Evolutionary conservation across 2,113 vertebrate species (phyloP), one percentile per base, ranked within the genome.

Genomic region (Hydropotes inermis): DNA sequence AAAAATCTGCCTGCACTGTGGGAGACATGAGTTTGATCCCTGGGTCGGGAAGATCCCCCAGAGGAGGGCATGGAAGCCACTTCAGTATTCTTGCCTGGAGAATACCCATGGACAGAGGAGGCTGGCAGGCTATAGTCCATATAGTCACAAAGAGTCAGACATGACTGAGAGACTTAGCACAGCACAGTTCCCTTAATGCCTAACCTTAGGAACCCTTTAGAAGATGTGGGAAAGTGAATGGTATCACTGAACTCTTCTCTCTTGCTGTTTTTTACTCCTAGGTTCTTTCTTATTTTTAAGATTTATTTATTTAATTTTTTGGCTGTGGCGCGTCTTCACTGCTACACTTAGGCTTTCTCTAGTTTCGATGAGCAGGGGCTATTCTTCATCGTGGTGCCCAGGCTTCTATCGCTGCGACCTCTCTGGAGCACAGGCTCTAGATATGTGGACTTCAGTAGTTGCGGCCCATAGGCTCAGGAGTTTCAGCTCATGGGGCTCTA

Each of bases 211-310:
- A 83, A 81, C 19, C 1, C 43, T 45, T 87, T 58, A 50, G 30
- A 28, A 92, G 74, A 14, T 11, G 1, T 39, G 30, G 10, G 61
- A 58, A 87, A 3, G 28, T 81, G 87, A 90, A 36, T 10, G 10
- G 36, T 84, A 9, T 82, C 39, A 25, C 25, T 85, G 60, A 96
- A 91, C 47, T 81, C 45, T 94, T 78, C 52, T 97, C 47, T 85
- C 82, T 78, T 96, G 43, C 79, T 92, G 30, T 95, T 92, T 90
- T 60, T 96, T 54, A 54, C 43, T 83, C 15, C 45, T 93, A 88
- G 87, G 3, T 87, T 58, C 74, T 88, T 92, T 76, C 67, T 74
- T 39, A 74, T 39, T 27, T 76, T 76, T 27, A 27, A 76, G 39
- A 39, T 74, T 74, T 36, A 67, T 36, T 36, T 36, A 39, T 76